phyloP scores from a whole-genome alignment of 2,888 invertebrate species.

The Zaprionus lineosus region DNA sequence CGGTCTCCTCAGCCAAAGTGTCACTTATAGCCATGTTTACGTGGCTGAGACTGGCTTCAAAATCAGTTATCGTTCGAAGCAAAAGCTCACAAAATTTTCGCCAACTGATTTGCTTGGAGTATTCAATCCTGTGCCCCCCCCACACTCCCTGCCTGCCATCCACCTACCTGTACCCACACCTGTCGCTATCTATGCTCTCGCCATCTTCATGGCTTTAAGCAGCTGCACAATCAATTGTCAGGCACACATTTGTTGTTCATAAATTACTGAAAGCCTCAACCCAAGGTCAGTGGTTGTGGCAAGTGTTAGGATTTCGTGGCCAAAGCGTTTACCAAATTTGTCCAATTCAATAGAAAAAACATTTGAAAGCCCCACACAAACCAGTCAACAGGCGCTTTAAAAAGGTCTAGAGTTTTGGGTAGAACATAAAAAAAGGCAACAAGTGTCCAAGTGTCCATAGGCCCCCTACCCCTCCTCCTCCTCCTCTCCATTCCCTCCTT shows the following conservation, averaged over 20 bases:
- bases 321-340: conserved; percentile 32
- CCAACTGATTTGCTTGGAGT: too few relatives aligned
- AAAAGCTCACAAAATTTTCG: background rate
- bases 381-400: conserved; percentile 13
- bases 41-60: conserved; percentile 24
- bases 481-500: conserved; percentile 5
- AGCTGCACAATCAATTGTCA: conserved; percentile 8
- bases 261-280: conserved; percentile 35
- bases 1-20: conserved; percentile 40
- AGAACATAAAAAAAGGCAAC: conserved; percentile 50
- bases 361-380: conserved; percentile 12
- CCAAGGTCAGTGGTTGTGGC: conserved; percentile 34
- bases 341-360: conserved; percentile 23
- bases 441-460: conserved; percentile 48
- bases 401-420: conserved; percentile 21
- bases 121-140: too few relatives aligned
- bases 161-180: too few relatives aligned
- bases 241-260: conserved; percentile 45
- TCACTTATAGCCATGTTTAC: conserved; percentile 27
- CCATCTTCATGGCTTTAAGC: too few relatives aligned
- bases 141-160: too few relatives aligned
- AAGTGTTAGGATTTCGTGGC: conserved; percentile 41
- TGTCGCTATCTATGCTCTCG: too few relatives aligned
- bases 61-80: background rate
- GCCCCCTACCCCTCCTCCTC: too few relatives aligned